Evolutionary conservation across 2,888 invertebrate genomes (phyloP), one percentile per base, ranked within the genome.

Genomic region (Meteorus colon): DNA sequence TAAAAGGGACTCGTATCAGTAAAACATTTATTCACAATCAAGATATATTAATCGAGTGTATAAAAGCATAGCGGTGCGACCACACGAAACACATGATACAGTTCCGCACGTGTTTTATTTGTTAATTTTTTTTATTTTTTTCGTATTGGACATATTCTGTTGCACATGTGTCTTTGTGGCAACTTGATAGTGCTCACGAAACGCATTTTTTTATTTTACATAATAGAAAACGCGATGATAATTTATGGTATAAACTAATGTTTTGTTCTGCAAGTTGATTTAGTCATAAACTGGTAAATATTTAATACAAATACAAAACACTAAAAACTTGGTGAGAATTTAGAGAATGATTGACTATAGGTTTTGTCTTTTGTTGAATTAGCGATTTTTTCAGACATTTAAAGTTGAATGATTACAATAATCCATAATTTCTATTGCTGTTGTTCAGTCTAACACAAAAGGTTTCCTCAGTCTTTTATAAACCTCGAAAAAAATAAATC

Each of bases 111-210:
- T 27, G 29, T 63, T 27, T 63, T 63, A 34, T 31, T 10, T 60
- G 51, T 29, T 29, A 74, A 70, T 70, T 41, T 67, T 62, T 69
- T 62, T 14, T 29, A 29, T 29, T 31, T 62, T 34, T 29, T 62
- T 29, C 31, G 24, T 41, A 31, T n/a, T 14, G 62, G 31, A 62
- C n/a, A 62, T 62, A 31, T 41, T 62, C 31, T 70, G 75, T 67
- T 72, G 79, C 82, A 82, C 80, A 81, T 80, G 80, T 72, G 75
- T 71, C 72, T 79, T 82, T 79, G 74, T 79, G 74, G 78, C 76
- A 71, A 83, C 81, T 82, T 74, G 85, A 85, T 85, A 83, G 73
- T 75, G 66, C 79, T 83, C 82, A 82, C 85, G 85, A 84, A 80
- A 78, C 75, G 77, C 73, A 66, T 63, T 75, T 77, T 74, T 41